Percentiles rank a stretch among this genome's conserved stretches.
phyloP scores from a whole-genome alignment of 2,888 invertebrate species.

The Caenorhabditis sp. region DNA sequence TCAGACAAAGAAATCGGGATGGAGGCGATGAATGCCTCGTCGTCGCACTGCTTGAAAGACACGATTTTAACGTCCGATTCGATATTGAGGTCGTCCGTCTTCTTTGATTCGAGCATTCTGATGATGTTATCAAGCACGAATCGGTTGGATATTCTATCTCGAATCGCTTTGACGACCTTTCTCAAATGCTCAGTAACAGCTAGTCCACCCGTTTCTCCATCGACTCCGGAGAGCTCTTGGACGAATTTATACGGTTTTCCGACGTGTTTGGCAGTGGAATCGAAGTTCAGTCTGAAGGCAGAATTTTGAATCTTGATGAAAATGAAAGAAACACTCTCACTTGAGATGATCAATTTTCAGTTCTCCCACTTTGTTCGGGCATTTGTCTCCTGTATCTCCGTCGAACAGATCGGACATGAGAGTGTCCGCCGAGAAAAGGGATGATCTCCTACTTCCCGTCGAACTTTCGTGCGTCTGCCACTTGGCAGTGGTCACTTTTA shows the following conservation, averaged over 20 bases:
- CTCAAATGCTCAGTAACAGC: conserved; percentile 55
- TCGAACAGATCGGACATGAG: conserved; percentile 60
- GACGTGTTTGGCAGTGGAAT: conserved; percentile 32
- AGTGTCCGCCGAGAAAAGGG: conserved; percentile 21
- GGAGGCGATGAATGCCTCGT: conserved; percentile 34
- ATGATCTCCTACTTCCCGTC: conserved; percentile 4
- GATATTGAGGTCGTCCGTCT: conserved; percentile 13
- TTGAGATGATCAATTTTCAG: conserved; percentile 58
- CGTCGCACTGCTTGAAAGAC: conserved; percentile 41
- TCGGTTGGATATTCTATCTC: conserved; percentile 48
- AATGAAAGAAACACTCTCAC: too few species aligned
- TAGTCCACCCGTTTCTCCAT: conserved; percentile 14
- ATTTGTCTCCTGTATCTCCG: conserved; percentile 53
- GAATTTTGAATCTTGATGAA: too few species aligned
- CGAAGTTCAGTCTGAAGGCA: conserved; percentile 59
- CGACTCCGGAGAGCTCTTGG: conserved; percentile 54
- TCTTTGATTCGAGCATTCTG: conserved; percentile 35
- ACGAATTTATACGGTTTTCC: conserved; percentile 61
- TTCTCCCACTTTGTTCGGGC: conserved; percentile 57
- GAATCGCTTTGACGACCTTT: conserved; percentile 37
- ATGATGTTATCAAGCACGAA: conserved; percentile 17
- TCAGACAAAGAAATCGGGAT: conserved; percentile 30
- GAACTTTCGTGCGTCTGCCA: conserved; percentile 37
- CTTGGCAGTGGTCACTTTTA: conserved; percentile 48
- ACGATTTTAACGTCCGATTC: conserved; percentile 17